Evolutionary conservation across 2,113 vertebrate species (phyloP), one percentile per base, ranked within the genome.

Genomic region (Maccullochella peelii): DNA sequence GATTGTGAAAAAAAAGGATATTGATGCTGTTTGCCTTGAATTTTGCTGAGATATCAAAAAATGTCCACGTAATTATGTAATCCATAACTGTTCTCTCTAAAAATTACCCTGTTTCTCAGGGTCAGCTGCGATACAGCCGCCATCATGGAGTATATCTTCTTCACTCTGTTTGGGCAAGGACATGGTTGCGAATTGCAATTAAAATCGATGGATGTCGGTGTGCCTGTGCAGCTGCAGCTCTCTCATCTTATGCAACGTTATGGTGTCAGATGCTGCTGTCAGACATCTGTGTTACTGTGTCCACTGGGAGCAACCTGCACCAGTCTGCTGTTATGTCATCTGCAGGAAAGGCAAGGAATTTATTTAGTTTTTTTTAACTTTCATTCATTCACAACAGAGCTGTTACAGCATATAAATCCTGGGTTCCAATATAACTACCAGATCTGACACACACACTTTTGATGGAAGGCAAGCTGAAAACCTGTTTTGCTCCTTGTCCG

Each of bases 151-250:
- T 77, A 72, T 6, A 33, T 92, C 84, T 78, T 69, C 72, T 54
- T 84, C 67, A 4, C 58, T 11, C 30, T 2, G 33, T 62, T 76
- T 71, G 40, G 85, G 88, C 82, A 84, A 79, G 58, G 25, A 85
- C 55, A 67, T 38, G n/a, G 75, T 68, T 68, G 82, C 12, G 11
- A 77, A 44, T 18, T 33, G 73, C 83, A 89, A 92, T 90, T 86
- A 66, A 84, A 86, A 89, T 92, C 40, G 81, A 89, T 91, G 8
- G 25, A 23, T 8, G 30, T 59, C 14, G 69, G 38, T 82, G 73
- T 14, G 67, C 40, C 33, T 47, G 63, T 59, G 67, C 25, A 83
- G 79, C 61, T 77, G 80, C n/a, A 59, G 30, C 66, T 57, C 66
- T 44, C 47, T 16, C 75, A 42, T 55, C 80, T 85, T 80, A 58